Evolutionary conservation across 2,888 invertebrate species (phyloP).

Genomic region (Volucella zonaria): DNA sequence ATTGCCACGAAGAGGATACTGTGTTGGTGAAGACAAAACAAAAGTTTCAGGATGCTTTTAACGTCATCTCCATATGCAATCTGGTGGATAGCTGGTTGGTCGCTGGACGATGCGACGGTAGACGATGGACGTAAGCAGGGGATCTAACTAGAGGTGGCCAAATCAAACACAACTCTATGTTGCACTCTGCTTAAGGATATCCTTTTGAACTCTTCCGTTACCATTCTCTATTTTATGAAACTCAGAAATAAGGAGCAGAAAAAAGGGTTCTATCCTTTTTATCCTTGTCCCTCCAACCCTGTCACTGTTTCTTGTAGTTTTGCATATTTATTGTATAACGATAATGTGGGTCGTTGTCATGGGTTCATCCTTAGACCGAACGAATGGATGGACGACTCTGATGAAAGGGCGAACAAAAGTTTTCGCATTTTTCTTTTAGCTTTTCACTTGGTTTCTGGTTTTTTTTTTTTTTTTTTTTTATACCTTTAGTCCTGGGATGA

Average conservation of each 20-base stretch:
- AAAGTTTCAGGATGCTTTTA: slow-evolving; percentile 72
- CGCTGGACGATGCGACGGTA: too few species aligned
- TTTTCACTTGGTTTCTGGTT: slow-evolving; percentile 31
- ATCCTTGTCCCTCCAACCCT: background rate
- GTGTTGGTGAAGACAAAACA: slow-evolving; percentile 66
- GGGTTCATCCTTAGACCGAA: slow-evolving; percentile 64
- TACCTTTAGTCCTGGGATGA: slow-evolving; percentile 5
- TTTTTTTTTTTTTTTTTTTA: slow-evolving; percentile 25
- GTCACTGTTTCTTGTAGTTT: slow-evolving; percentile 57
- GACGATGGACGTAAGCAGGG: background rate
- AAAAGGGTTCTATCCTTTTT: slow-evolving; percentile 10
- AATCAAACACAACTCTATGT: slow-evolving; percentile 72
- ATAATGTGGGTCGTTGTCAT: slow-evolving; percentile 71
- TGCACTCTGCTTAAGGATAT: slow-evolving; percentile 72
- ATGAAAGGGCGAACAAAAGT: slow-evolving; percentile 72
- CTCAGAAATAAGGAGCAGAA: slow-evolving; percentile 35
- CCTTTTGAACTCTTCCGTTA: slow-evolving; percentile 70
- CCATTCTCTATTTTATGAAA: slow-evolving; percentile 62
- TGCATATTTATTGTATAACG: slow-evolving; percentile 73
- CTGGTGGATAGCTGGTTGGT: background rate
- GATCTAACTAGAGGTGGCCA: slow-evolving; percentile 38
- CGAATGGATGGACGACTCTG: slow-evolving; percentile 30
- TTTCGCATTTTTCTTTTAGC: slow-evolving; percentile 69
- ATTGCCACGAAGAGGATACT: slow-evolving; percentile 43
- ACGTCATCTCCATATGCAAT: slow-evolving; percentile 71